A percentile compares a stretch with the other conserved stretches of the same genome.
Evolutionary conservation across 2,797 vertebrate genomes (phyloP).

Genomic region (Myotis findleyi): DNA sequence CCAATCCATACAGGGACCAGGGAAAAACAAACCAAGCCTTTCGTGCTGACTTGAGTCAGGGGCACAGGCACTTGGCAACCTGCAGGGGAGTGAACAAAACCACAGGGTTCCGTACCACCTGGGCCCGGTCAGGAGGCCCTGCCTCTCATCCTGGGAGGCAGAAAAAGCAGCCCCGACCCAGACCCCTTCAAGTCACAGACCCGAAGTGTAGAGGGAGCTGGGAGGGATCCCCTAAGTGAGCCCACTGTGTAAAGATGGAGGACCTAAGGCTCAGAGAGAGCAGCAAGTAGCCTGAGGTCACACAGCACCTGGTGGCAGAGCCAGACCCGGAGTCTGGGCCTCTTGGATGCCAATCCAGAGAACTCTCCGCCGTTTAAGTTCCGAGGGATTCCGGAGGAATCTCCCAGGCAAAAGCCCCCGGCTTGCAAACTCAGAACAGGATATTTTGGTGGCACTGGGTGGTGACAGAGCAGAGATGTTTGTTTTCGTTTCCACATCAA

Average conservation of each 20-base stretch:
- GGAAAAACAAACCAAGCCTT: background rate
- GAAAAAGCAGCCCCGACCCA: background rate
- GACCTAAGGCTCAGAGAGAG: constrained; percentile 17
- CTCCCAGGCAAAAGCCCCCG: constrained; percentile 71
- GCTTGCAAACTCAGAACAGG: constrained; percentile 64
- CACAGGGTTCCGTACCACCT: background rate
- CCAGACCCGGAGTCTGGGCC: background rate
- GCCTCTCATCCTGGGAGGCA: background rate
- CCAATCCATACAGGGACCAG: background rate
- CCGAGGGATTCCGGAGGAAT: background rate
- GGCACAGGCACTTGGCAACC: background rate
- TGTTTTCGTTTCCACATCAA: constrained; percentile 82
- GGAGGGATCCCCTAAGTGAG: background rate
- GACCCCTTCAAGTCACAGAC: background rate
- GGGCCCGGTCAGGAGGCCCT: background rate
- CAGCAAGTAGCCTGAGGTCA: background rate
- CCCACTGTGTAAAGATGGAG: background rate
- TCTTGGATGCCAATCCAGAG: background rate
- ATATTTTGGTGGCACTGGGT: constrained; percentile 45
- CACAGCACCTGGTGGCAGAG: background rate
- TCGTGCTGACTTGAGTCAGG: background rate
- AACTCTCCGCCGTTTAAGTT: background rate
- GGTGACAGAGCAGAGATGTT: constrained; percentile 65
- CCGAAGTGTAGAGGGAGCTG: background rate
- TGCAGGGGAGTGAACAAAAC: background rate